phyloP scores from a whole-genome alignment of 1,140 invertebrate genomes.

The Euglossa dilemma region DNA sequence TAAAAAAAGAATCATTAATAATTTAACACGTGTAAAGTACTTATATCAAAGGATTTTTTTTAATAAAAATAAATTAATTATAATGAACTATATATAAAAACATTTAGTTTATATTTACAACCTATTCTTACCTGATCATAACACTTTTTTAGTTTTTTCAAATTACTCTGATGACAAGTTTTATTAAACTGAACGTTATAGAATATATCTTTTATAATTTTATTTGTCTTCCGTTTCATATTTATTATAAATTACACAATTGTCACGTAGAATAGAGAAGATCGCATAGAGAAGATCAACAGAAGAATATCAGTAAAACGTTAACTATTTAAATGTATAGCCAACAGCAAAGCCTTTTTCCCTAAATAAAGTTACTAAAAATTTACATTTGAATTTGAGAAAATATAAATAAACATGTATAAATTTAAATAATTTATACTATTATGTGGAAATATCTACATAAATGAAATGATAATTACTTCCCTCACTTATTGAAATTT shows the following conservation, averaged over 20 bases:
- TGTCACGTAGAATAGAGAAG: not conserved
- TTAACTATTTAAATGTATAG: slow-evolving; percentile 27
- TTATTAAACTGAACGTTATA: slow-evolving; percentile 85
- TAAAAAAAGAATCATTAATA: slow-evolving; percentile 23
- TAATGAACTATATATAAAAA: not conserved
- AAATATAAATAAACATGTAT: not conserved
- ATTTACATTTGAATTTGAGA: not conserved
- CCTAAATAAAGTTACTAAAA: not conserved
- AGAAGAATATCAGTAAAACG: not conserved
- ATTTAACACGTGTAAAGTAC: not conserved
- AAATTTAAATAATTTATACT: not conserved
- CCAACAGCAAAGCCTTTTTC: not conserved
- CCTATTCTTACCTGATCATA: slow-evolving; percentile 81
- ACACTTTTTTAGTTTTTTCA: slow-evolving; percentile 84
- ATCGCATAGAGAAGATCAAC: not conserved
- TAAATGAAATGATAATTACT: not conserved
- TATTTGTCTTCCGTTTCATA: slow-evolving; percentile 16
- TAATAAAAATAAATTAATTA: slow-evolving; percentile 4
- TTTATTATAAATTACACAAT: not conserved
- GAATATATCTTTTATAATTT: slow-evolving; percentile 79
- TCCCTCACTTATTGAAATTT: too few species aligned
- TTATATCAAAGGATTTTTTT: not conserved
- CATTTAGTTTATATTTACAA: not conserved
- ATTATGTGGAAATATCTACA: not conserved
- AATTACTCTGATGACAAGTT: slow-evolving; percentile 84